These are phyloP conservation scores for Sabatieria punctata DNA, from an alignment of 2,888 invertebrate species.

Conservation along the genomic window DNA sequence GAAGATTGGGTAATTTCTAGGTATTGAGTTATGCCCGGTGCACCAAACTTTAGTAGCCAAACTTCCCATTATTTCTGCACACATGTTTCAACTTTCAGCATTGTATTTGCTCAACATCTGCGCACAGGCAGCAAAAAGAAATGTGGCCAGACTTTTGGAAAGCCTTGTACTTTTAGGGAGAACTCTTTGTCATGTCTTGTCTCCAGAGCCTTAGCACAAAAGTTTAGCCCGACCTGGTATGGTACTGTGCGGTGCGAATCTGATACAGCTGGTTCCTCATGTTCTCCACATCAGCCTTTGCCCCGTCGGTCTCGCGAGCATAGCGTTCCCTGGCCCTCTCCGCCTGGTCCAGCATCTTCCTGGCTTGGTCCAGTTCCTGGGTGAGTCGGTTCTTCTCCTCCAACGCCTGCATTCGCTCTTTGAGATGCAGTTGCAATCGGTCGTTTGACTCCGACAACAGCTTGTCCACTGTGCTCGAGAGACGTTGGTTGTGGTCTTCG, in stretches of 20 bases:
- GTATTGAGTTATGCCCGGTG: too few species aligned
- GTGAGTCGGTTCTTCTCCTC: conserved; percentile 93
- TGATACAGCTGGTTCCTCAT: conserved; percentile 27
- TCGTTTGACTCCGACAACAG: conserved; percentile 91
- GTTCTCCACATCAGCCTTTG: conserved; percentile 77
- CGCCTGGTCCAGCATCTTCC: conserved; percentile 53
- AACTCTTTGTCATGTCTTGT: neutral
- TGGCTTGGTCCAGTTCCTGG: conserved; percentile 82
- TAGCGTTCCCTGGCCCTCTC: conserved; percentile 49
- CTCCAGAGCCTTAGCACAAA: neutral
- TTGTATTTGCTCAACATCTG: too few species aligned
- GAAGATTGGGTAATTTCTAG: too few species aligned
- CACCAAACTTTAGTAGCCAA: too few species aligned
- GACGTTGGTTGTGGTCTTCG: conserved; percentile 90
- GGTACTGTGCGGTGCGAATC: conserved; percentile 28
- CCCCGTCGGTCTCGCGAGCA: conserved; percentile 74
- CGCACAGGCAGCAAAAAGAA: neutral
- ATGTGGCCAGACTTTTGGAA: neutral
- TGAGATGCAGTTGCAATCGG: conserved; percentile 87
- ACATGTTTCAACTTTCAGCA: neutral
- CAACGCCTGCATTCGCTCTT: conserved; percentile 91
- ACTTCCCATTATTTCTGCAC: too few species aligned
- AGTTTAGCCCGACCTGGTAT: conserved; percentile 15
- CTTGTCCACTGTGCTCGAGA: conserved; percentile 93
- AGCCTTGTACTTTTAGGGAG: neutral